These are phyloP conservation scores for Alethe castanea DNA, from an alignment of 2,113 vertebrate genomes.

Conservation along the genomic window DNA sequence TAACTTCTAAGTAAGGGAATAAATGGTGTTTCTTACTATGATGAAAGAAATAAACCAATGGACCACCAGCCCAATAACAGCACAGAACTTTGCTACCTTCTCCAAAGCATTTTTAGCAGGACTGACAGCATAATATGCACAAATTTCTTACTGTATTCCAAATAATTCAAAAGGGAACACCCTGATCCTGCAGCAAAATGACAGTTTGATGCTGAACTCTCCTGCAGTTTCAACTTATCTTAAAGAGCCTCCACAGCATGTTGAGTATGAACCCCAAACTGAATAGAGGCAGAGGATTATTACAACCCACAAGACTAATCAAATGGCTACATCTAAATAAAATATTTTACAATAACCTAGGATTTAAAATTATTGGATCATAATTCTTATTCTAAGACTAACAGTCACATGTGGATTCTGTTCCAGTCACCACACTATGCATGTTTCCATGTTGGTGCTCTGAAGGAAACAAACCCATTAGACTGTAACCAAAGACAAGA, in stretches of 20 bases:
- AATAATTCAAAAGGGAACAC: background rate
- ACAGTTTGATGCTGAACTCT: background rate
- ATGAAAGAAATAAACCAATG: background rate
- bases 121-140: background rate
- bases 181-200: background rate
- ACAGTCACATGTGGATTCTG: background rate
- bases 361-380: background rate
- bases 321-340: background rate
- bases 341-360: background rate
- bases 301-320: background rate
- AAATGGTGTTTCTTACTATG: background rate
- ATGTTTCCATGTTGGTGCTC: background rate
- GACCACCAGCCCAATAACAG: background rate
- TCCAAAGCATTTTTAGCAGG: background rate
- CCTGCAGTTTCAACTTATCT: background rate
- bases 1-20: background rate
- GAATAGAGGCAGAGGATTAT: background rate
- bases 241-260: background rate
- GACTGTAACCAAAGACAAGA: background rate
- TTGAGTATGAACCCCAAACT: background rate
- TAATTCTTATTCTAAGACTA: background rate
- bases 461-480: background rate
- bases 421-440: background rate
- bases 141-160: background rate
- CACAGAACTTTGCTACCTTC: background rate